Evolutionary conservation across 2,888 invertebrate species (phyloP).

Genomic region (Ernsta delagoae): DNA sequence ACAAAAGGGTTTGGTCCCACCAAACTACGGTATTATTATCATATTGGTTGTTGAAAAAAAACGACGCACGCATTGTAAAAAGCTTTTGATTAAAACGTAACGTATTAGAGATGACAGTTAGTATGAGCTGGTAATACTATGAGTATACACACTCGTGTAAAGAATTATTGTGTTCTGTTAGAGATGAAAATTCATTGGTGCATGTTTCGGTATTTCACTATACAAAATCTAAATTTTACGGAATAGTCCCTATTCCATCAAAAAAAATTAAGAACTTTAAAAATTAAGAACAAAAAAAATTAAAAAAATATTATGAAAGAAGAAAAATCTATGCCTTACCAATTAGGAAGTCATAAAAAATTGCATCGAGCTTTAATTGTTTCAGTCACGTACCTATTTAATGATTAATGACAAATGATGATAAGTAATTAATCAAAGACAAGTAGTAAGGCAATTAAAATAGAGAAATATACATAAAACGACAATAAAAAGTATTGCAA

Average conservation of each 20-base stretch:
- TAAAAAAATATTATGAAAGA: neutral
- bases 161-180: neutral
- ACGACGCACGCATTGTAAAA: slow-evolving; percentile 51
- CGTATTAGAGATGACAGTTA: slow-evolving; percentile 50
- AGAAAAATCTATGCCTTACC: no score
- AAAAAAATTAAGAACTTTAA: neutral
- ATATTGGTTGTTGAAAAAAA: slow-evolving; percentile 52
- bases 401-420: no score
- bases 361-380: neutral
- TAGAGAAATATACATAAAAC: no score
- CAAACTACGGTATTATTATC: slow-evolving; percentile 53
- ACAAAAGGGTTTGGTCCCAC: slow-evolving; percentile 67
- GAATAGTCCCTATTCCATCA: no score
- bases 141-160: neutral
- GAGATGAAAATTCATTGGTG: no score
- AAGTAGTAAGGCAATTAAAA: neutral
- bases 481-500: neutral
- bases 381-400: neutral
- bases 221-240: no score
- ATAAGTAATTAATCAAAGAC: neutral
- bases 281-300: neutral
- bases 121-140: slow-evolving; percentile 55
- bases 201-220: no score
- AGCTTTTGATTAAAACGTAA: slow-evolving; percentile 63
- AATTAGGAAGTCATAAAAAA: slow-evolving; percentile 1